Conservation (phyloP, 2,113 vertebrate species). For the Myrmecophaga tridactyla region DNA sequence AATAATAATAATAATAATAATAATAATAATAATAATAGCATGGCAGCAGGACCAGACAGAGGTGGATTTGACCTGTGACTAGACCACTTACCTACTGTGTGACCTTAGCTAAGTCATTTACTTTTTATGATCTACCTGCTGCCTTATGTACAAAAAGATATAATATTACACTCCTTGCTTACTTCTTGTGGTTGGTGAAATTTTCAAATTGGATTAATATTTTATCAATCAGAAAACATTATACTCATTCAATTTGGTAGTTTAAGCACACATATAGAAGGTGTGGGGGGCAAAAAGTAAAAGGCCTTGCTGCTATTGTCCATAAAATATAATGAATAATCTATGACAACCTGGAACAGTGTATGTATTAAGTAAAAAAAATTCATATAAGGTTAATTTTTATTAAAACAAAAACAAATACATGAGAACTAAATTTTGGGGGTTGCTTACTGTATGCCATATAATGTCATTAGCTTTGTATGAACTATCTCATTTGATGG, state of each 20-base stretch:
- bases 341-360: background rate
- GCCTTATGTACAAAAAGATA: background rate
- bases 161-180: background rate
- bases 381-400: background rate
- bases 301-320: background rate
- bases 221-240: background rate
- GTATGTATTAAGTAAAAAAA: constrained; percentile 22
- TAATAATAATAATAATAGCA: too few species aligned
- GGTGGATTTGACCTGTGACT: background rate
- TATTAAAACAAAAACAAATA: background rate
- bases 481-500: background rate
- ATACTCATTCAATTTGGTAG: background rate
- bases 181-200: background rate
- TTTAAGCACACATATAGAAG: background rate
- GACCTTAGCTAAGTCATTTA: background rate
- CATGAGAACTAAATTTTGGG: background rate
- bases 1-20: too few species aligned
- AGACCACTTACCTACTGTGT: background rate
- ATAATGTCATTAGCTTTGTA: background rate
- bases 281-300: background rate
- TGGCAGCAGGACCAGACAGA: background rate
- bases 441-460: background rate
- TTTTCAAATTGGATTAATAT: background rate
- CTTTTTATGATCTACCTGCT: background rate
- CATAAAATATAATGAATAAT: background rate